Percentiles rank a stretch among this genome's conserved stretches.
Evolutionary conservation across 64 coral and sea anemone genomes (phyloP).

Genomic region (Montipora foliosa): DNA sequence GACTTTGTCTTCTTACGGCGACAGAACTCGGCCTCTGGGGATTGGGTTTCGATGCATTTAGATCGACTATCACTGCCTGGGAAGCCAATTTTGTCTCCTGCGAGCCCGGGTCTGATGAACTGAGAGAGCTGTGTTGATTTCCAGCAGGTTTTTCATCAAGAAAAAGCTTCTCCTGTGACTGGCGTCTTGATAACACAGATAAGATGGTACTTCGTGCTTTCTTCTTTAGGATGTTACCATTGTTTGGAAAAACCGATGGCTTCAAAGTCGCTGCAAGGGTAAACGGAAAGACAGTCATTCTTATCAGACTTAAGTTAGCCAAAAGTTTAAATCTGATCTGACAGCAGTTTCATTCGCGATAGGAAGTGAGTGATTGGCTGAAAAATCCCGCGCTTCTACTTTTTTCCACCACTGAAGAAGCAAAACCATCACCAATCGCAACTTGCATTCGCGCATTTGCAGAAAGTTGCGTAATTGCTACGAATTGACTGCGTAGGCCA

Average conservation of each 20-base stretch:
- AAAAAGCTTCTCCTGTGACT: conserved; percentile 79
- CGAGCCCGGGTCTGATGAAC: not conserved
- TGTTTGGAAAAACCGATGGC: conserved; percentile 34
- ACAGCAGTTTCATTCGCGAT: too few relatives aligned
- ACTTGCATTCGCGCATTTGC: too few relatives aligned
- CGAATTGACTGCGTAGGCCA: too few relatives aligned
- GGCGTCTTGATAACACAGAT: conserved; percentile 79
- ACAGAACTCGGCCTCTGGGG: conserved; percentile 2
- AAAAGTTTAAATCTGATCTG: too few relatives aligned
- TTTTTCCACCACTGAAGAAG: too few relatives aligned
- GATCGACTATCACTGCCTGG: not conserved
- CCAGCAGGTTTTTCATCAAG: conserved; percentile 33
- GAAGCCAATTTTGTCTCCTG: not conserved
- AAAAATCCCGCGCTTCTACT: too few relatives aligned
- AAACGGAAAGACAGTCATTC: not conserved
- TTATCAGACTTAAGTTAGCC: not conserved
- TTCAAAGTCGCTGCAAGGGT: not conserved
- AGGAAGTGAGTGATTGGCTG: too few relatives aligned
- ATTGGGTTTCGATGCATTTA: not conserved
- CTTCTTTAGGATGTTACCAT: conserved; percentile 78
- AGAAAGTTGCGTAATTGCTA: too few relatives aligned
- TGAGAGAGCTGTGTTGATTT: conserved; percentile 1
- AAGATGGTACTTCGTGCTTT: conserved; percentile 87
- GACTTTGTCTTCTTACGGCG: not conserved
- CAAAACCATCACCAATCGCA: too few relatives aligned